These are phyloP conservation scores for Alca torda DNA, from an alignment of 2,797 vertebrate species.

Conservation along the genomic window DNA sequence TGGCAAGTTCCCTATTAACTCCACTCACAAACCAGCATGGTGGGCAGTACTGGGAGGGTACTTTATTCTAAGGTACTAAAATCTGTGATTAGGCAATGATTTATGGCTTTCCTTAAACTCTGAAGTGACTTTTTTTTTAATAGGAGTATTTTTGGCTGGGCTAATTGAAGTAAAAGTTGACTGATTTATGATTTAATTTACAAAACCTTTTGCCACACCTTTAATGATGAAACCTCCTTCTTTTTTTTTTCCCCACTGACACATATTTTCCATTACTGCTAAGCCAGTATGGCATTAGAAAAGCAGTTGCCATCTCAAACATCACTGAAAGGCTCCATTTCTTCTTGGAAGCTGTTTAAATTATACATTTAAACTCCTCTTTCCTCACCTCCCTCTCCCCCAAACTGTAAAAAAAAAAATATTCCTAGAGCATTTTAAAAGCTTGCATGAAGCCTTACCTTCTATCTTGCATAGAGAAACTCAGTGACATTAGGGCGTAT, in stretches of 20 bases:
- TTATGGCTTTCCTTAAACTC: conserved; percentile 64
- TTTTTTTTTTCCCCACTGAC: conserved; percentile 25
- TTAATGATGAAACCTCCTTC: conserved; percentile 56
- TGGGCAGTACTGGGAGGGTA: conserved; percentile 31
- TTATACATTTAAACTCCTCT: conserved; percentile 40
- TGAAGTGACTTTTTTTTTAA: conserved; percentile 55
- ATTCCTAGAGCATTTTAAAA: background rate
- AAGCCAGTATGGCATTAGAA: conserved; percentile 38
- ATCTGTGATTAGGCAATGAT: conserved; percentile 59
- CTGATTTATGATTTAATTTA: conserved; percentile 74
- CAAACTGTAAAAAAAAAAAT: background rate
- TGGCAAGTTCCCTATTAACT: conserved; percentile 20
- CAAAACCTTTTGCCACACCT: conserved; percentile 67
- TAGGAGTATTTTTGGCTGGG: conserved; percentile 55
- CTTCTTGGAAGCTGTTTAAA: conserved; percentile 58
- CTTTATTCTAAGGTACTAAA: conserved; percentile 53
- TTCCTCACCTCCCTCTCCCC: background rate
- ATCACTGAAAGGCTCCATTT: conserved; percentile 56
- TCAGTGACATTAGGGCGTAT: background rate
- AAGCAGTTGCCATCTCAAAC: conserved; percentile 60
- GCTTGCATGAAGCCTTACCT: background rate
- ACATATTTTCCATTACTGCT: conserved; percentile 68
- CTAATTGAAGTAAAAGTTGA: conserved; percentile 74
- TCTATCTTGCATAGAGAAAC: background rate
- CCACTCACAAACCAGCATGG: background rate